phyloP scores from a whole-genome alignment of 2,113 vertebrate genomes.

The Bathybates hornii region DNA sequence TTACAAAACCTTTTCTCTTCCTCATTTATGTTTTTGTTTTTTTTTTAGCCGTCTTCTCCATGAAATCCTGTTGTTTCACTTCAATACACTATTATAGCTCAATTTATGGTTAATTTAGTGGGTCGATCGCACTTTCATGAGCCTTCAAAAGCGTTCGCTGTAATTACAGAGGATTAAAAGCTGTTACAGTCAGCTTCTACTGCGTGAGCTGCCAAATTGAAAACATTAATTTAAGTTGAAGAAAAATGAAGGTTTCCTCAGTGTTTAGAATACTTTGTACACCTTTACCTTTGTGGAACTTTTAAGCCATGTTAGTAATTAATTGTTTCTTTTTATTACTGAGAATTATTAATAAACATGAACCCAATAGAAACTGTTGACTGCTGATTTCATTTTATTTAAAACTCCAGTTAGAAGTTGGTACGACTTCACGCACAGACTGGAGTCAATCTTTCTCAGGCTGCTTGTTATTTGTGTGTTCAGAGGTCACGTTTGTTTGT shows the following conservation, averaged over 20 bases:
- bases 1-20: neutral
- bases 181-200: neutral
- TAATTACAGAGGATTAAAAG: neutral
- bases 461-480: neutral
- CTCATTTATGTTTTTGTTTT: neutral
- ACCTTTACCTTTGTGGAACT: slow-evolving; percentile 8
- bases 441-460: neutral
- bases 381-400: neutral
- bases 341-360: slow-evolving; percentile 51
- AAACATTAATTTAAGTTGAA: slow-evolving; percentile 33
- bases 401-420: neutral
- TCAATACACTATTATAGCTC: neutral
- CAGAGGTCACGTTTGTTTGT: neutral
- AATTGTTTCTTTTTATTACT: slow-evolving; percentile 18
- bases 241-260: slow-evolving; percentile 50
- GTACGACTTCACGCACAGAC: neutral
- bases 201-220: neutral
- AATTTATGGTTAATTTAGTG: neutral
- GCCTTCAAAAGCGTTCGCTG: neutral
- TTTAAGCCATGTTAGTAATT: slow-evolving; percentile 24
- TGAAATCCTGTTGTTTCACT: neutral
- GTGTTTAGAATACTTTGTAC: slow-evolving; percentile 35
- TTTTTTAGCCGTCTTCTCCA: neutral
- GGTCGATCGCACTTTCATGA: slow-evolving; percentile 6
- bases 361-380: neutral